A percentile compares a stretch with the other conserved stretches of the same genome.
These are phyloP conservation scores for Hippocampus guttulatus DNA, from an alignment of 2,113 vertebrate genomes.

Conservation along the genomic window DNA sequence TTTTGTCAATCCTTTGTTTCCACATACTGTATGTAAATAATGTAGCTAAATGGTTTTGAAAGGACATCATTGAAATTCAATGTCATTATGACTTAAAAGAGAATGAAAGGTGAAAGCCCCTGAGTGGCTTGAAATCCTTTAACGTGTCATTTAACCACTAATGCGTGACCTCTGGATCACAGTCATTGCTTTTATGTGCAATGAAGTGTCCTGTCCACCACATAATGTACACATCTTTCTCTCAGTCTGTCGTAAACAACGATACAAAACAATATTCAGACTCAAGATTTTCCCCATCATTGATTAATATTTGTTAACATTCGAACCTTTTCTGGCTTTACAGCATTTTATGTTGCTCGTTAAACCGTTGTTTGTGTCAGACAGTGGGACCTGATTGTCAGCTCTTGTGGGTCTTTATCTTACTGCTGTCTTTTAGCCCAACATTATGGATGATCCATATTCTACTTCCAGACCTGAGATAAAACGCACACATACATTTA, in stretches of 20 bases:
- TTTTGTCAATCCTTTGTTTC: background rate
- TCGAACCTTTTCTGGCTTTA: slow-evolving; percentile 29
- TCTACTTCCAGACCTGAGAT: slow-evolving; percentile 42
- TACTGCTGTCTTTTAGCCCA: slow-evolving; percentile 62
- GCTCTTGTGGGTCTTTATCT: slow-evolving; percentile 2
- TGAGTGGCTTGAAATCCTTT: slow-evolving; percentile 26
- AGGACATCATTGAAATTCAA: background rate
- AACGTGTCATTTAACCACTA: slow-evolving; percentile 21
- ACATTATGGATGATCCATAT: slow-evolving; percentile 48
- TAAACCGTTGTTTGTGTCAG: slow-evolving; percentile 36
- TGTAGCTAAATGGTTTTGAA: background rate
- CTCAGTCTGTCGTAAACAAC: background rate
- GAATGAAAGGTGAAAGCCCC: background rate
- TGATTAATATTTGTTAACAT: slow-evolving; percentile 27
- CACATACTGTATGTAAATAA: background rate
- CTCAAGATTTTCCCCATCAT: background rate
- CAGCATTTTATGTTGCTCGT: slow-evolving; percentile 35
- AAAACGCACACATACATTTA: slow-evolving; percentile 26
- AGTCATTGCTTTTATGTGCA: background rate
- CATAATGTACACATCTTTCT: background rate
- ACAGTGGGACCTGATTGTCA: slow-evolving; percentile 17
- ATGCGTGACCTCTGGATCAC: slow-evolving; percentile 11
- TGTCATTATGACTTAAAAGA: background rate
- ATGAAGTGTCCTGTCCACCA: background rate
- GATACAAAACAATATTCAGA: background rate